Evolutionary conservation across 2,888 invertebrate species (phyloP), one percentile per base, ranked within the genome.

Genomic region (Meta bourneti): DNA sequence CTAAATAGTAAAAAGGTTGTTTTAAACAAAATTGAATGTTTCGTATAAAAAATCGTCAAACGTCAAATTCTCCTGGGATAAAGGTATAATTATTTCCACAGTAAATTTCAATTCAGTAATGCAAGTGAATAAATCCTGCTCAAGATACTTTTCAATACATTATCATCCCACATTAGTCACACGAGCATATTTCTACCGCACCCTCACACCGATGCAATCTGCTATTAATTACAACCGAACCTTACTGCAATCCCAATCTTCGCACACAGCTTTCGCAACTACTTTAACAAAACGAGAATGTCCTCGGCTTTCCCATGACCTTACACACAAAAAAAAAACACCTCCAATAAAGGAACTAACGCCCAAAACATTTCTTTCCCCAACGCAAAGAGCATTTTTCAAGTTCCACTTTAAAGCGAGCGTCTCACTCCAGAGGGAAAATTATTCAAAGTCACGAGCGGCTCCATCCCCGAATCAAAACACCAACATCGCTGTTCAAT

Each of bases 361-460:
- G 74, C 84, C 74, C 75, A 84, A 81, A 34, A 84, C 61, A 61
- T 16, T 61, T 16, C 16, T 61, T 9, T 61, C 61, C 61, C 11
- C 61, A 61, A 61, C 61, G 11, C 11, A 61, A 16, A 9, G 61
- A 61, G 8, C 34, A 34, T 34, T 34, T 34, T 34, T 34, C 34
- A 34, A 34, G 34, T 34, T 34, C 34, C 34, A 34, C 34, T 34
- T 34, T 34, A 34, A 34, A 34, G 34, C 34, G 34, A 34, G 34
- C 34, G 34, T 34, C 51, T 11, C 72, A 72, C n/a, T 11, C n/a
- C 9, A 7, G 9, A 48, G 0, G 48, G 80, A 48, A 61, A 84
- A 84, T 75, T 74, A 54, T n/a, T n/a, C n/a, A 54, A 6, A 74
- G 83, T 84, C 83, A 82, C 71, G 82, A 82, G 71, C 71, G 70